Percentiles rank a stretch among this genome's conserved stretches.
These are phyloP conservation scores for Sericinus montela DNA, from an alignment of 2,888 invertebrate genomes.

Conservation along the genomic window DNA sequence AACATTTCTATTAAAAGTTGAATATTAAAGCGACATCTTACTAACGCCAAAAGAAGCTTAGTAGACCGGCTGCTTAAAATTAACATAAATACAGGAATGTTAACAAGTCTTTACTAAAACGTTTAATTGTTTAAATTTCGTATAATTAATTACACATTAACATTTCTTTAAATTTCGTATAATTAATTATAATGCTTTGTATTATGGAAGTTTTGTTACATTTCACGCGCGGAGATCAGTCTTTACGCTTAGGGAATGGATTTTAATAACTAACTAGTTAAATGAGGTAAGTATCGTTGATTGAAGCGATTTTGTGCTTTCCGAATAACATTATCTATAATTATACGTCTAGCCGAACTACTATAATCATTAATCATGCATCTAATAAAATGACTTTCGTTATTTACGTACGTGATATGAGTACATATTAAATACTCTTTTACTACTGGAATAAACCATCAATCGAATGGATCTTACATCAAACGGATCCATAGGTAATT, in stretches of 20 bases:
- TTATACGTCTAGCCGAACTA: neutral
- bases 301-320: neutral
- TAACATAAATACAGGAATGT: slow-evolving; percentile 5
- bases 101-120: neutral
- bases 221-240: slow-evolving; percentile 24
- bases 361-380: too few species aligned
- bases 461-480: too few species aligned
- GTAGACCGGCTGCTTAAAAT: neutral
- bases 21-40: too few species aligned
- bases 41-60: neutral
- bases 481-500: too few species aligned
- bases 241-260: slow-evolving; percentile 31
- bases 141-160: neutral
- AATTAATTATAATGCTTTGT: neutral
- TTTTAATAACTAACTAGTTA: slow-evolving; percentile 18
- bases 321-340: neutral
- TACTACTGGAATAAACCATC: too few species aligned
- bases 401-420: too few species aligned
- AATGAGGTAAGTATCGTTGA: slow-evolving; percentile 17
- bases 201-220: neutral
- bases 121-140: too few species aligned
- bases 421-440: too few species aligned
- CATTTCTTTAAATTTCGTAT: too few species aligned
- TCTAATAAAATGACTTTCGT: too few species aligned
- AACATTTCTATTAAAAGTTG: too few species aligned